Conservation (phyloP, 37 sponge, comb jelly and placozoan genomes). For the Sycon ciliatum region DNA sequence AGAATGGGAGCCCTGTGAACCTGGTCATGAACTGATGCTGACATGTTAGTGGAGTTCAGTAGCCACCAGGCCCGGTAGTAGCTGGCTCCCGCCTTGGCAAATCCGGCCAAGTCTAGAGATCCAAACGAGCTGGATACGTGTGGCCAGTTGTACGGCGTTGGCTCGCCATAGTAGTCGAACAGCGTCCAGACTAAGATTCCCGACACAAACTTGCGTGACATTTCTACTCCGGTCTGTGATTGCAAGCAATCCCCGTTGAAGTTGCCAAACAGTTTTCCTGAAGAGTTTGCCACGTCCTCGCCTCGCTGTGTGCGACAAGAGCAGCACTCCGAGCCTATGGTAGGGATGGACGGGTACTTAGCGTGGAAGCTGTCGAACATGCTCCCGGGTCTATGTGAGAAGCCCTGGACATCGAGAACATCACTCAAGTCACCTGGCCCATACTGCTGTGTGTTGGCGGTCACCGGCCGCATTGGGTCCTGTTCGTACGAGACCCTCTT, state of each 20-base stretch:
- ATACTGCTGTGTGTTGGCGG: slow-evolving; percentile 24
- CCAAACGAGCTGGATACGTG: slow-evolving; percentile 48
- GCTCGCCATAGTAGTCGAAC: slow-evolving; percentile 48
- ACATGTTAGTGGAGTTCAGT: slow-evolving; percentile 24
- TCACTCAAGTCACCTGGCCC: slow-evolving; percentile 20
- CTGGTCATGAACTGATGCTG: neutral
- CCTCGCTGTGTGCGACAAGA: slow-evolving; percentile 30
- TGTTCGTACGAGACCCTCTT: slow-evolving; percentile 22
- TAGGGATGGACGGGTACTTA: slow-evolving; percentile 30
- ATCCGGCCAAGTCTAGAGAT: slow-evolving; percentile 52
- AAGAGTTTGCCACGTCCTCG: slow-evolving; percentile 21
- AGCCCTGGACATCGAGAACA: slow-evolving; percentile 42
- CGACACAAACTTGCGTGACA: slow-evolving; percentile 34
- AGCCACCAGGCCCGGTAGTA: slow-evolving; percentile 45
- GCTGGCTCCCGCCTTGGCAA: slow-evolving; percentile 46
- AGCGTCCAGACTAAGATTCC: slow-evolving; percentile 52
- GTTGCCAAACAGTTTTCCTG: slow-evolving; percentile 1
- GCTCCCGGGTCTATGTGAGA: slow-evolving; percentile 34
- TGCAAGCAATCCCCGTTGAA: slow-evolving; percentile 37
- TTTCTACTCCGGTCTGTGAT: slow-evolving; percentile 32
- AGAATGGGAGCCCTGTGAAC: neutral
- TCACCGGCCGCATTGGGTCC: slow-evolving; percentile 37
- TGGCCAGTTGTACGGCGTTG: slow-evolving; percentile 33
- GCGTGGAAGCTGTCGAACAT: slow-evolving; percentile 35
- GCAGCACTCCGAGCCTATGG: slow-evolving; percentile 24